Percentiles rank a stretch among this genome's conserved stretches.
Evolutionary conservation across 2,113 vertebrate genomes (phyloP).

Genomic region (Brachyhypopomus occidentalis): DNA sequence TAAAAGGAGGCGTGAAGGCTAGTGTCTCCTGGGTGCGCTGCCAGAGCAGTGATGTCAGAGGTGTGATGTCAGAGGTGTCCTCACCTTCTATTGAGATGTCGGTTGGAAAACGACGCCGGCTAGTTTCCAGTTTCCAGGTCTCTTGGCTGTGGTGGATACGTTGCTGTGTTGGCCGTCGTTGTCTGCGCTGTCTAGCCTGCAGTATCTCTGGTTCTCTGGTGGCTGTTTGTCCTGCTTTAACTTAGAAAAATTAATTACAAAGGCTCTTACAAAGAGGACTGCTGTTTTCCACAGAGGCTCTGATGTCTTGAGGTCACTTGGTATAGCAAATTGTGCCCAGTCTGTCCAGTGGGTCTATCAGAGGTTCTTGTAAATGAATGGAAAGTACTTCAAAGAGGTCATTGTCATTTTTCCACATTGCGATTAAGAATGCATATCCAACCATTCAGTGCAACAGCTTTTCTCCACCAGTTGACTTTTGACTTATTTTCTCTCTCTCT

Average conservation of each 20-base stretch:
- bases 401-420: too few species aligned
- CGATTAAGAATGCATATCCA: too few species aligned
- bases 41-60: conserved; percentile 44
- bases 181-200: background rate
- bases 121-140: conserved; percentile 9
- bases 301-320: background rate
- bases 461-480: too few species aligned
- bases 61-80: conserved; percentile 47
- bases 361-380: too few species aligned
- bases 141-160: conserved; percentile 2
- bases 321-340: background rate
- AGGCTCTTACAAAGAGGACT: too few species aligned
- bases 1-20: conserved; percentile 35
- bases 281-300: background rate
- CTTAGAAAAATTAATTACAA: too few species aligned
- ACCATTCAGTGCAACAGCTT: too few species aligned
- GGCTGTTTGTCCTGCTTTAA: too few species aligned
- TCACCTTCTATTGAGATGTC: conserved; percentile 46
- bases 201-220: background rate
- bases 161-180: background rate
- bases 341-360: too few species aligned
- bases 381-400: too few species aligned
- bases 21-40: conserved; percentile 18
- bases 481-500: background rate
- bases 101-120: conserved; percentile 19